Conservation (phyloP, 2,797 vertebrate genomes). For the Melopsittacus undulatus region DNA sequence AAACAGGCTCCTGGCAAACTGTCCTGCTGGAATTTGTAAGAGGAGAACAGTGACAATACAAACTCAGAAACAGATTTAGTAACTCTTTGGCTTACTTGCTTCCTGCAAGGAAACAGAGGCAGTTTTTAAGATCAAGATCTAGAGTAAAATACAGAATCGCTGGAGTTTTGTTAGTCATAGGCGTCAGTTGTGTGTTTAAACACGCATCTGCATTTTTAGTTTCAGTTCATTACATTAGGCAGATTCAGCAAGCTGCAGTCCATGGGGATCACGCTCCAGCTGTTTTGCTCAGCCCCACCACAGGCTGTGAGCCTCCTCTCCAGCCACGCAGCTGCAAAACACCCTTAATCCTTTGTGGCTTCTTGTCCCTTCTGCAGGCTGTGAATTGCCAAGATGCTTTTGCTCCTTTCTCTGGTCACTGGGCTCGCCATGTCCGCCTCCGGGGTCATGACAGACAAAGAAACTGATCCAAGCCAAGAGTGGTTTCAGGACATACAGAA, state of each 20-base stretch:
- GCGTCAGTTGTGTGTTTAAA: background rate
- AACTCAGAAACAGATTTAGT: background rate
- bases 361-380: constrained; percentile 41
- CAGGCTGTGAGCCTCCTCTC: background rate
- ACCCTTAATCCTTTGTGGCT: background rate
- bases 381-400: constrained; percentile 48
- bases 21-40: background rate
- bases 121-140: background rate
- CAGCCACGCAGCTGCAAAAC: background rate
- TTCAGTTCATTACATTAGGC: background rate
- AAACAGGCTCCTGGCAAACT: background rate
- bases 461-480: background rate
- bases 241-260: background rate
- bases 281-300: background rate
- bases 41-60: background rate
- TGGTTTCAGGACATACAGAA: constrained; percentile 64
- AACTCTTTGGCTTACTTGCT: background rate
- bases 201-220: background rate
- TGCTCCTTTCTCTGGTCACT: constrained; percentile 39
- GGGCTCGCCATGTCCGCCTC: constrained; percentile 7
- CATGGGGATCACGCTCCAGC: background rate
- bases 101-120: background rate
- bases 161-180: background rate
- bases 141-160: background rate
- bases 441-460: background rate